Percentiles rank a stretch among this genome's conserved stretches.
Evolutionary conservation across 1,140 invertebrate genomes (phyloP).

Genomic region (Drosophila guanche): DNA sequence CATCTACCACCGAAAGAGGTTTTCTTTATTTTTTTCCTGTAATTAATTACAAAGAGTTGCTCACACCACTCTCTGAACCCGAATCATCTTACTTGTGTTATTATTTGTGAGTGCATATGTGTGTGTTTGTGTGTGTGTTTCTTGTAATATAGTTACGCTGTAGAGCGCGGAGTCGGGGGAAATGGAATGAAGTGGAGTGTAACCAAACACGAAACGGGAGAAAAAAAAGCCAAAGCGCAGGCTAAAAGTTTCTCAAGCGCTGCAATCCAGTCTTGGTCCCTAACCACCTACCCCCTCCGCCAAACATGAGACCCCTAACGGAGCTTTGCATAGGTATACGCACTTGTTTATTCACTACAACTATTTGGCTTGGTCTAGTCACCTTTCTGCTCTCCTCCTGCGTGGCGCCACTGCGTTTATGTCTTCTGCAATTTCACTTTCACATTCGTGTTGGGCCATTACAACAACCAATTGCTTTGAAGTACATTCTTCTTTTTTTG

Average conservation of each 20-base stretch:
- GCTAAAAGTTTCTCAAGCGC: constrained; percentile 60
- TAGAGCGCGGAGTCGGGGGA: constrained; percentile 65
- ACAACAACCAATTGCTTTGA: constrained; percentile 57
- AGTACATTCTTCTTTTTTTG: constrained; percentile 48
- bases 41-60: constrained; percentile 57
- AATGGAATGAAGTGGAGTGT: constrained; percentile 72
- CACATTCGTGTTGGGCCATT: constrained; percentile 74
- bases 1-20: constrained; percentile 19
- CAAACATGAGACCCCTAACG: background rate
- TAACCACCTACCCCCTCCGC: background rate
- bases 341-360: constrained; percentile 32
- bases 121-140: constrained; percentile 31
- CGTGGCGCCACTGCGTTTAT: constrained; percentile 9
- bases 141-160: constrained; percentile 77
- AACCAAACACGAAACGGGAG: constrained; percentile 42
- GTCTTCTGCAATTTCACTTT: constrained; percentile 69
- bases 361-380: background rate
- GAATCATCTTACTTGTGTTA: constrained; percentile 7
- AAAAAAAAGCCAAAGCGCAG: constrained; percentile 63
- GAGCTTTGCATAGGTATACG: constrained; percentile 50
- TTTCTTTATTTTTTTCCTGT: constrained; percentile 41
- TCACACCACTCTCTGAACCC: background rate
- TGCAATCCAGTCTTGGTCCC: constrained; percentile 49
- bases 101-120: constrained; percentile 15
- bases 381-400: constrained; percentile 2